Conservation (phyloP, 2,888 invertebrate genomes). For the Lithophane socia region DNA sequence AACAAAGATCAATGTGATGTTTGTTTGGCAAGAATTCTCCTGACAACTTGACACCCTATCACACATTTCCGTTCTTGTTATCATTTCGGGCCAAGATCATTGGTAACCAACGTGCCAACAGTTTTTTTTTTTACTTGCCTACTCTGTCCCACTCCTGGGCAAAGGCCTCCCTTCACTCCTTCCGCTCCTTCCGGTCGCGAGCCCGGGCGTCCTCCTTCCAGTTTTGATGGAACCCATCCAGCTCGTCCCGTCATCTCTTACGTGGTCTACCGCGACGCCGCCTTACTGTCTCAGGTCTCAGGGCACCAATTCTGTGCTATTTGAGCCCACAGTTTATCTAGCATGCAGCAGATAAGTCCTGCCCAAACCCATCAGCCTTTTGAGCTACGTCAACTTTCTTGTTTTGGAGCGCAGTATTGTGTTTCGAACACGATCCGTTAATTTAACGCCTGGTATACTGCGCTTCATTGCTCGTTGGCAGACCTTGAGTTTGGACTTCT, state of each 20-base stretch:
- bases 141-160: not conserved
- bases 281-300: not conserved
- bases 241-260: not conserved
- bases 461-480: no score
- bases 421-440: no score
- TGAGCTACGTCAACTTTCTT: no score
- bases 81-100: constrained; percentile 25
- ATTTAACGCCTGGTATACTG: no score
- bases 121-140: not conserved
- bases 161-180: not conserved
- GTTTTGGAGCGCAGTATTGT: no score
- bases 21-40: constrained; percentile 38
- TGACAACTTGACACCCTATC: constrained; percentile 38
- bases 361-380: not conserved
- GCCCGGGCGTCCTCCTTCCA: not conserved
- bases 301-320: not conserved
- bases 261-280: not conserved
- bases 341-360: not conserved
- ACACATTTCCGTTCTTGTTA: constrained; percentile 41
- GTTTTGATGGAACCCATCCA: not conserved
- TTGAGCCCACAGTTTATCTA: not conserved
- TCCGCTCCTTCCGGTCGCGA: not conserved
- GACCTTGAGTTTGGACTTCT: no score
- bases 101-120: constrained; percentile 13
- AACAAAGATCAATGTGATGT: constrained; percentile 54